These are phyloP conservation scores for Alaudala cheleensis DNA, from an alignment of 2,113 vertebrate species.

Conservation along the genomic window DNA sequence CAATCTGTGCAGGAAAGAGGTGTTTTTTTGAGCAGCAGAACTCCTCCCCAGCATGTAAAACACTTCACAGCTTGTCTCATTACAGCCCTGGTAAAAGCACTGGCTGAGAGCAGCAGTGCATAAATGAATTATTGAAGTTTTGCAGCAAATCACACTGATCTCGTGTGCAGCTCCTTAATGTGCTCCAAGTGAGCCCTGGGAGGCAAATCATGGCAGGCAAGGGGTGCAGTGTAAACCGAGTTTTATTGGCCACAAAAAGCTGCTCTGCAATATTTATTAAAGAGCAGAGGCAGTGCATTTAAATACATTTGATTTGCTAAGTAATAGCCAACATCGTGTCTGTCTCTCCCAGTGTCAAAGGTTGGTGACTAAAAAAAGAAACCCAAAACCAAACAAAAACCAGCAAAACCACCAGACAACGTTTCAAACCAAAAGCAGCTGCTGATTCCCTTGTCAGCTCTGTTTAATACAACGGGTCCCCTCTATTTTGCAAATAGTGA, in stretches of 20 bases:
- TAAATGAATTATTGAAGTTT: slow-evolving; percentile 92
- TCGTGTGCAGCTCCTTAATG: slow-evolving; percentile 80
- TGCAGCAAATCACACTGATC: slow-evolving; percentile 79
- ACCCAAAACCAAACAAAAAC: neutral
- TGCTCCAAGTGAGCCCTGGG: slow-evolving; percentile 82
- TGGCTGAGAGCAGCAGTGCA: slow-evolving; percentile 83
- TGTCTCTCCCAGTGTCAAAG: slow-evolving; percentile 33
- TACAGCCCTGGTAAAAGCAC: slow-evolving; percentile 89
- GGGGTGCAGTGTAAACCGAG: slow-evolving; percentile 84
- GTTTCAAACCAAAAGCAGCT: neutral
- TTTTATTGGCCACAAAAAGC: slow-evolving; percentile 81
- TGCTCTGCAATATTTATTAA: slow-evolving; percentile 80
- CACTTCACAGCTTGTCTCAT: slow-evolving; percentile 89
- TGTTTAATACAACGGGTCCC: slow-evolving; percentile 63
- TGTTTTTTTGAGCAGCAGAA: slow-evolving; percentile 40
- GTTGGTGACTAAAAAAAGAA: neutral
- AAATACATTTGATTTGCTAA: slow-evolving; percentile 72
- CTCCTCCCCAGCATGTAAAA: slow-evolving; percentile 71
- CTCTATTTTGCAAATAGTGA: slow-evolving; percentile 67
- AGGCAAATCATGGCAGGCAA: slow-evolving; percentile 80
- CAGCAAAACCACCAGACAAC: neutral
- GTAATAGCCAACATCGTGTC: slow-evolving; percentile 46
- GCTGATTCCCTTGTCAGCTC: slow-evolving; percentile 67
- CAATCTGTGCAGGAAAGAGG: slow-evolving; percentile 15
- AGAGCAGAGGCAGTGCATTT: slow-evolving; percentile 76